A percentile compares a stretch with the other conserved stretches of the same genome.
phyloP scores from a whole-genome alignment of 2,888 invertebrate species.

The Furcula furcula region DNA sequence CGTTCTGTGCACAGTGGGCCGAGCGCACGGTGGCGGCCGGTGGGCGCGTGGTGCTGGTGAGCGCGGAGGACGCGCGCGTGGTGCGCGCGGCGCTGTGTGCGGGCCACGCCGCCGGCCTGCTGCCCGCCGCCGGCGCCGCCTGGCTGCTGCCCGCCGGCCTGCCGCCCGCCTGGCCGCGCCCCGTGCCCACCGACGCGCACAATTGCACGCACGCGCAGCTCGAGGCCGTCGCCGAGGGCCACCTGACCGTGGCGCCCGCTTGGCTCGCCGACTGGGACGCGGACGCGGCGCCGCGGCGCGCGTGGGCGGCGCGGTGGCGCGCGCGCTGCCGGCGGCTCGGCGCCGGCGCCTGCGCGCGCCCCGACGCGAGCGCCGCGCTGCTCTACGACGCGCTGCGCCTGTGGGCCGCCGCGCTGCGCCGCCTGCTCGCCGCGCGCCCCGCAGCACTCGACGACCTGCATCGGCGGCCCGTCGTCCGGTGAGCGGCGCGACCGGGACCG shows the following conservation, averaged over 20 bases:
- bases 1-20: slow-evolving; percentile 60
- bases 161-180: slow-evolving; percentile 83
- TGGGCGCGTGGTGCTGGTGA: slow-evolving; percentile 90
- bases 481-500: not conserved
- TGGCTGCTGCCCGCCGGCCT: slow-evolving; percentile 94
- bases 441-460: slow-evolving; percentile 55
- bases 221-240: slow-evolving; percentile 35
- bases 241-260: slow-evolving; percentile 47
- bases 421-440: slow-evolving; percentile 36
- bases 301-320: slow-evolving; percentile 8
- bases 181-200: slow-evolving; percentile 83
- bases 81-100: slow-evolving; percentile 91
- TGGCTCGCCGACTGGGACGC: slow-evolving; percentile 47
- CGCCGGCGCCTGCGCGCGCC: slow-evolving; percentile 14
- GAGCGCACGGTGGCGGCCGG: slow-evolving; percentile 46
- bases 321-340: slow-evolving; percentile 11
- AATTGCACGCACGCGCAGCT: slow-evolving; percentile 62
- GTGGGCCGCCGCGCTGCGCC: slow-evolving; percentile 51
- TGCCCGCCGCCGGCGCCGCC: slow-evolving; percentile 86
- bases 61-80: slow-evolving; percentile 87
- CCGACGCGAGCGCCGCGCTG: slow-evolving; percentile 49
- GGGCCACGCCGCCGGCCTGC: slow-evolving; percentile 87
- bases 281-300: slow-evolving; percentile 13
- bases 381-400: slow-evolving; percentile 61
- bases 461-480: slow-evolving; percentile 42